Conservation (phyloP, 2,113 vertebrate genomes). For the Notechis scutatus region DNA sequence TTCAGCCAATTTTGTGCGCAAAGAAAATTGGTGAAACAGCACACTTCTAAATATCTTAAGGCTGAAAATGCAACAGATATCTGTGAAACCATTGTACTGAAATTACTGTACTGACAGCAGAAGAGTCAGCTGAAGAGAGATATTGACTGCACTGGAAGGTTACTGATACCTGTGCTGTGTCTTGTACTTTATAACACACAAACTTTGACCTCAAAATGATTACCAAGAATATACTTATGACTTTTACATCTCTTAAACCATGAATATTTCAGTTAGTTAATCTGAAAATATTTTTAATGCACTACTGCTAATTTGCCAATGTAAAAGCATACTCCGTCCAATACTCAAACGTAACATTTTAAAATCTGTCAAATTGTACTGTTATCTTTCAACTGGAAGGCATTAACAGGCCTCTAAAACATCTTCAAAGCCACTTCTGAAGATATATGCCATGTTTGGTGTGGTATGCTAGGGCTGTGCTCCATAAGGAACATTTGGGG, state of each 20-base stretch:
- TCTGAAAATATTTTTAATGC: neutral
- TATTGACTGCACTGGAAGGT: conserved; percentile 19
- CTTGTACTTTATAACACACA: conserved; percentile 9
- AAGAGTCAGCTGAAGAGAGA: conserved; percentile 26
- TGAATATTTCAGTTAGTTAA: neutral
- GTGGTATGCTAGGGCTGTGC: neutral
- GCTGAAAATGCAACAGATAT: conserved; percentile 40
- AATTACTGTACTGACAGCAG: conserved; percentile 17
- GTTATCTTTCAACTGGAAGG: neutral
- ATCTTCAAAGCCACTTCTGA: neutral
- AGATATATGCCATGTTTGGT: neutral
- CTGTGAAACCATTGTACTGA: neutral
- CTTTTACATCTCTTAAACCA: neutral
- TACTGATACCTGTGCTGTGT: conserved; percentile 25
- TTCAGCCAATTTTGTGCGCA: conserved; percentile 10
- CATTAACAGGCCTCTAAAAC: neutral
- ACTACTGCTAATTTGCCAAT: neutral
- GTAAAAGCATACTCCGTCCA: neutral
- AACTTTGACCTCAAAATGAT: conserved; percentile 42
- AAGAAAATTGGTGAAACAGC: neutral
- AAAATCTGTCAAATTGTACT: neutral
- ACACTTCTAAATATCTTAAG: conserved; percentile 11
- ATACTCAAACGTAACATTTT: neutral
- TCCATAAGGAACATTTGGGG: neutral
- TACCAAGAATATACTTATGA: conserved; percentile 26